A percentile compares a stretch with the other conserved stretches of the same genome.
phyloP scores from a whole-genome alignment of 2,888 invertebrate genomes.

The Plusia festucae region DNA sequence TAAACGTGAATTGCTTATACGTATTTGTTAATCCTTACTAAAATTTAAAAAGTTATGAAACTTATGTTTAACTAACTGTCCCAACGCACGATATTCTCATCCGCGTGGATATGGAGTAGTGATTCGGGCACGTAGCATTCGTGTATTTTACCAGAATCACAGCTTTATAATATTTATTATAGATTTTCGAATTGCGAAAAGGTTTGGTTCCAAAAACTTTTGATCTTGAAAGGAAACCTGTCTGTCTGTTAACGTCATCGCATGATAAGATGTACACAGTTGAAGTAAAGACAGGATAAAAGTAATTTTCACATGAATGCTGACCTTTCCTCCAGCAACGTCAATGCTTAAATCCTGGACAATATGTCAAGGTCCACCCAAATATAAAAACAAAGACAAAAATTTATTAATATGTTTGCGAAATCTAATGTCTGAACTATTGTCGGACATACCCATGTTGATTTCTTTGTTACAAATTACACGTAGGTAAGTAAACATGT shows the following conservation, averaged over 20 bases:
- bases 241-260: not conserved
- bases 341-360: not conserved
- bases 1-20: too few species aligned
- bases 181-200: too few species aligned
- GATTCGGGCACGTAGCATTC: too few species aligned
- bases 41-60: too few species aligned
- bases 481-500: not conserved
- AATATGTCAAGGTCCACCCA: not conserved
- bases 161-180: too few species aligned
- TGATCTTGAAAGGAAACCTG: not conserved
- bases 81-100: too few species aligned
- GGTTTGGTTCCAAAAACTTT: too few species aligned
- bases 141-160: too few species aligned
- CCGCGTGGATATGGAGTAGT: too few species aligned
- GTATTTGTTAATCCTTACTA: too few species aligned
- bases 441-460: not conserved
- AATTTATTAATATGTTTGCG: not conserved
- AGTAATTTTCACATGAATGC: not conserved
- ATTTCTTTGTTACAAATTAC: not conserved
- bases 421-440: not conserved
- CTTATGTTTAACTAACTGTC: too few species aligned
- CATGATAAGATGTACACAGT: not conserved
- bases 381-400: not conserved
- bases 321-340: not conserved
- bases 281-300: not conserved